Evolutionary conservation across 2,113 vertebrate genomes (phyloP).

Genomic region (Chaetorhynchus papuensis): DNA sequence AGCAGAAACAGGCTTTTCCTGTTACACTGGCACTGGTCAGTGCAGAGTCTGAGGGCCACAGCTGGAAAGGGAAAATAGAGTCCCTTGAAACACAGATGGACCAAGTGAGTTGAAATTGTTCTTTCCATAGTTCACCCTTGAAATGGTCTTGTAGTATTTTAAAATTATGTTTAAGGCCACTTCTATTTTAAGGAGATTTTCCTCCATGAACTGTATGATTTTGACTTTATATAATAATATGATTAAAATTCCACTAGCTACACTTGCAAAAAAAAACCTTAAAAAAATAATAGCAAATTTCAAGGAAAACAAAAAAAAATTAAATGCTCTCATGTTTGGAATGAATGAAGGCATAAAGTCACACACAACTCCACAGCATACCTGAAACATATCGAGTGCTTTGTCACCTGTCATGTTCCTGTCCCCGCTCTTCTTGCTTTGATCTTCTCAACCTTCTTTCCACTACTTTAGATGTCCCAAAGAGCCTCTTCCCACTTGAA

Average conservation of each 20-base stretch:
- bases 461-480: background rate
- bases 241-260: background rate
- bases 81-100: conserved; percentile 71
- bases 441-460: background rate
- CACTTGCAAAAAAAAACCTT: background rate
- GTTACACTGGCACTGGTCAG: conserved; percentile 63
- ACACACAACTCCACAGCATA: background rate
- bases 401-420: background rate
- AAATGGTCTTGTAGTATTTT: background rate
- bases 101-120: conserved; percentile 62
- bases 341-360: background rate
- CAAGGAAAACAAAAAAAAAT: background rate
- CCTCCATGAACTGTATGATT: background rate
- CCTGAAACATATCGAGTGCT: background rate
- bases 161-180: background rate
- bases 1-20: conserved; percentile 65
- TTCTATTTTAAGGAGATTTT: background rate
- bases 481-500: background rate
- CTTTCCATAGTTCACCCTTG: background rate
- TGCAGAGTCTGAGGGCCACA: conserved; percentile 55
- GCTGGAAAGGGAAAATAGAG: conserved; percentile 71
- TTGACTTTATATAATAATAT: background rate
- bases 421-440: background rate
- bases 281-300: background rate
- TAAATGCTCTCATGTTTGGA: background rate